Evolutionary conservation across 1,140 invertebrate genomes (phyloP), one percentile per base, ranked within the genome.

Genomic region (Drosophila bocqueti): DNA sequence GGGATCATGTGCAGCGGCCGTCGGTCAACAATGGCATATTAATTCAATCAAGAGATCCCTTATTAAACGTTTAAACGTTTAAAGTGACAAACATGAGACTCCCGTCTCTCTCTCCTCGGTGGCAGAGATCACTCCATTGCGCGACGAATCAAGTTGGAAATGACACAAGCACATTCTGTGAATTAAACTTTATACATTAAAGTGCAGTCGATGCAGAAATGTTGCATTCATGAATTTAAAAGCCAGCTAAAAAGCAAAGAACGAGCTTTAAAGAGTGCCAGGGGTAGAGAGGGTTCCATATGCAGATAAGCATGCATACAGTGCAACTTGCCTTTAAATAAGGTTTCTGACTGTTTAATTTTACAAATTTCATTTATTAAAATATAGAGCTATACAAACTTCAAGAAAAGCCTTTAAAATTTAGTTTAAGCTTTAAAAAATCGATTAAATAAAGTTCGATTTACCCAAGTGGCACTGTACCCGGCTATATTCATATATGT

Each of bases 31-130:
- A 89, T 90, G 69, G 76, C 76, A 76, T 78, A 90, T 90, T 89
- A 89, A 89, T 89, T 89, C 85, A 89, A 89, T 89, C 85, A 89
- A 85, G 84, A 64, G 75, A 79, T 66, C 76, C 85, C 85, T 90
- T 89, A 89, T 89, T 89, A 90, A 86, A 86, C 67, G 79, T 50
- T 79, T 78, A 67, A 85, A 87, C 60, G 79, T 50, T 76, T 79
- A 55, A 86, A 89, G 84, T 90, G 84, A 78, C 84, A 87, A 90
- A 61, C 78, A 81, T 66, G 81, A 76, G 76, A 83, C 4, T 21
- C 63, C 9, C 24, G 36, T 29, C 63, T 26, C 29, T 16, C 29
- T 29, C 46, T 49, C 46, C 26, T 9, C 46, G 46, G 24, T 49
- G 49, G 57, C 43, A 40, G 34, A 74, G 67, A 69, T 68, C 67